Percentiles rank a stretch among this genome's conserved stretches.
Conservation (phyloP, 2,888 invertebrate genomes). For the Gryllus longicercus region DNA sequence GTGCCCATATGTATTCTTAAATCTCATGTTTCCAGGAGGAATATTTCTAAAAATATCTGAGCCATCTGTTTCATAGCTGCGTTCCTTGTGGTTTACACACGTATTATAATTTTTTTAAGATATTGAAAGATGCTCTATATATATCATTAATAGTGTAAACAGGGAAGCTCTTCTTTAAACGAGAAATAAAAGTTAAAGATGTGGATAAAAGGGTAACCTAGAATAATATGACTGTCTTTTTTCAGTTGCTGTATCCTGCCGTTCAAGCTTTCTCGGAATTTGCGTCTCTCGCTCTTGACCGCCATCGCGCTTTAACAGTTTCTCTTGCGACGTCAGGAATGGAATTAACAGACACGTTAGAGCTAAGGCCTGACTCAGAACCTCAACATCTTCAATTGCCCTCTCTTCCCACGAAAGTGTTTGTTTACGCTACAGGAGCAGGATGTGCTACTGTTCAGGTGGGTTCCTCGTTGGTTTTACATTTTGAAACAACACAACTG, state of each 20-base stretch:
- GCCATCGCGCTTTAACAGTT: conserved; percentile 60
- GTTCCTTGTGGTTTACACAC: too few species aligned
- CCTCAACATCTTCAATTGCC: conserved; percentile 54
- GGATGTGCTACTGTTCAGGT: conserved; percentile 67
- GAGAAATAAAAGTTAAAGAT: not conserved
- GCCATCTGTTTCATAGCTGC: too few species aligned
- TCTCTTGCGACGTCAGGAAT: conserved; percentile 67
- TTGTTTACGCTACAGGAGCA: conserved; percentile 65
- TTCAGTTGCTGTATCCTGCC: conserved; percentile 54
- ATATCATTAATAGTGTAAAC: too few species aligned
- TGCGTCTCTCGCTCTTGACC: conserved; percentile 57
- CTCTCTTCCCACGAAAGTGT: conserved; percentile 65
- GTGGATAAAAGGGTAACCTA: not conserved
- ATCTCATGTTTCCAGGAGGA: too few species aligned
- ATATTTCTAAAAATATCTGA: too few species aligned
- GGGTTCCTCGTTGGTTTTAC: conserved; percentile 12
- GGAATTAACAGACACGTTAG: conserved; percentile 66
- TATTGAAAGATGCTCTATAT: too few species aligned
- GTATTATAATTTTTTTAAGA: too few species aligned
- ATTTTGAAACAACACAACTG: too few species aligned
- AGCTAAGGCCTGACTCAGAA: conserved; percentile 53
- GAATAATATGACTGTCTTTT: not conserved
- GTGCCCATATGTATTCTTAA: too few species aligned
- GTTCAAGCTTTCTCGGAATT: conserved; percentile 61
- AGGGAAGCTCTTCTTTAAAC: not conserved